Base-by-base conservation (phyloP, 2,797 vertebrate species). In the Hypotaenidia okinawae region DNA sequence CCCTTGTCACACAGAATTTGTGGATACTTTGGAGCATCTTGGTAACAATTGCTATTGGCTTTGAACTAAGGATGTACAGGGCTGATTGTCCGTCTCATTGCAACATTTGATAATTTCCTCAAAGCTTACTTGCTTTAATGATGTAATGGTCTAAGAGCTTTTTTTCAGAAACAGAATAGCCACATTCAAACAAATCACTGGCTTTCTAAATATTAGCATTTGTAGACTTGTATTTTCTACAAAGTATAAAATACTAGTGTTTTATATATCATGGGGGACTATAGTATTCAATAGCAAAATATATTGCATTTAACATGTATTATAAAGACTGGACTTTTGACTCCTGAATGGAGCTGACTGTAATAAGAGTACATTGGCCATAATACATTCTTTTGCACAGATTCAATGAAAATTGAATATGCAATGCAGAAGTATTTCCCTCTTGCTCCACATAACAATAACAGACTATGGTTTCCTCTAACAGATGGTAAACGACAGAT, bases 401-500 rank as follows among this genome's bases (percentile, higher is more conserved):
- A 47, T 39, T 49, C 32, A 30, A 28, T 49, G 32, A 33, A 59
- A 64, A 80, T 58, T 62, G 11, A 58, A 67, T 82, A n/a, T 62
- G 33, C 52, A 73, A 32, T 72, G 74, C 37, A 39, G n/a, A 83
- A 82, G 35, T 41, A 5, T 76, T 79, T 88, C 35, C 16, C 88
- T 73, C 68, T 85, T 85, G 27, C 39, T 55, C 32, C 21, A 43
- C 19, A 24, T 66, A 45, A 84, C 30, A 61, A 23, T 84, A 82
- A 82, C 28, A 72, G 54, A 55, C 30, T 63, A 43, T 27, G 58
- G 28, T 76, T 96, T 94, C 78, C 69, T 86, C 63, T 66, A 82
- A 73, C 75, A 98, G 97, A 86, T 91, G 94, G 96, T 76, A 47
- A 84, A 67, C 68, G 90, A 41, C 95, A 97, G n/a, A 95, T 97